Percentiles rank a stretch among this genome's conserved stretches.
Evolutionary conservation across 2,113 vertebrate genomes (phyloP).

Genomic region (Sceloporus undulatus): DNA sequence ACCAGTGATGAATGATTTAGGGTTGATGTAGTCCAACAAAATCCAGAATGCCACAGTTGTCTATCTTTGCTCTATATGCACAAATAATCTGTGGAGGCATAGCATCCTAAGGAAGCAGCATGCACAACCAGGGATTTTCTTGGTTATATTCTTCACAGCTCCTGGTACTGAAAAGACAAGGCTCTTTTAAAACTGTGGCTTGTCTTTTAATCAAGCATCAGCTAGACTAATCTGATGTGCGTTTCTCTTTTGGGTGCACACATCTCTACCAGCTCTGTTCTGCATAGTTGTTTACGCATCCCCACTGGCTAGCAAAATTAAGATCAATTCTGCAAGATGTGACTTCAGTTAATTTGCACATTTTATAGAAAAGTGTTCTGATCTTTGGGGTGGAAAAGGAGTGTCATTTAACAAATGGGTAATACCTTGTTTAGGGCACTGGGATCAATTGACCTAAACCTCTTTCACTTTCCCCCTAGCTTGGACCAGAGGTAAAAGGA

Average conservation of each 20-base stretch:
- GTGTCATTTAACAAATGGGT: constrained; percentile 71
- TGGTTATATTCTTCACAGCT: background rate
- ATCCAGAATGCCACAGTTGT: no score
- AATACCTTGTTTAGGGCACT: constrained; percentile 24
- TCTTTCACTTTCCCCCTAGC: constrained; percentile 36
- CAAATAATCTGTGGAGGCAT: background rate
- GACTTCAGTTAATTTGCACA: background rate
- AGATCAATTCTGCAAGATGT: background rate
- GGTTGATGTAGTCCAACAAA: background rate
- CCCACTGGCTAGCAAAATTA: constrained; percentile 18
- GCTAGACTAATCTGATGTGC: no score
- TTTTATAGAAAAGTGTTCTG: constrained; percentile 21
- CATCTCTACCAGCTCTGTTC: background rate
- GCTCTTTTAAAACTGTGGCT: background rate
- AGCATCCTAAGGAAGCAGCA: background rate
- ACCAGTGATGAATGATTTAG: no score
- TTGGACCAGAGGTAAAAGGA: constrained; percentile 65
- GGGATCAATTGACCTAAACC: constrained; percentile 50
- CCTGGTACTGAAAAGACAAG: background rate
- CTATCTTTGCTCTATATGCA: no score
- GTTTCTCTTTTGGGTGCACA: background rate
- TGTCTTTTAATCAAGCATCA: background rate
- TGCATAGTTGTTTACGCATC: background rate
- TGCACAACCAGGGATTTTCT: no score
- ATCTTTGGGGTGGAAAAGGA: constrained; percentile 24